These are phyloP conservation scores for Pogonognathellus flavescens DNA, from an alignment of 1,140 invertebrate genomes.

Conservation along the genomic window DNA sequence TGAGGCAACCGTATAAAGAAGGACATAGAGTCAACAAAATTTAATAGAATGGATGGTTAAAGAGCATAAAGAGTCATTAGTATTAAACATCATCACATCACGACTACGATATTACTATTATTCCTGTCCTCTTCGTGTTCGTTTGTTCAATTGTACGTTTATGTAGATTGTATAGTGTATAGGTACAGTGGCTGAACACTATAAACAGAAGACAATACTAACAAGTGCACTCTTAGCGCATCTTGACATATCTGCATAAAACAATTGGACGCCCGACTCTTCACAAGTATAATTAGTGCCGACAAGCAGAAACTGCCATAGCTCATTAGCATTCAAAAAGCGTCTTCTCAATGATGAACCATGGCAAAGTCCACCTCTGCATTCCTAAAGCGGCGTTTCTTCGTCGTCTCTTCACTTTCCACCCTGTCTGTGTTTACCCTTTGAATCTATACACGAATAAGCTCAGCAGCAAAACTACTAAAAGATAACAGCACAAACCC, in stretches of 20 bases:
- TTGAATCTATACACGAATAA: neutral
- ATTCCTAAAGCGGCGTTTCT: slow-evolving; percentile 23
- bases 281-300: slow-evolving; percentile 55
- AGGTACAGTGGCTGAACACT: too few species aligned
- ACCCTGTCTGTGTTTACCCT: neutral
- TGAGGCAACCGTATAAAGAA: too few species aligned
- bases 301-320: slow-evolving; percentile 54
- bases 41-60: too few species aligned
- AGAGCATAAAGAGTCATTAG: too few species aligned
- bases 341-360: slow-evolving; percentile 42
- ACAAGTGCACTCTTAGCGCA: slow-evolving; percentile 14
- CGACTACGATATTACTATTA: too few species aligned
- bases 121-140: too few species aligned
- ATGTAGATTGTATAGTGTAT: too few species aligned
- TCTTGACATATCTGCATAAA: slow-evolving; percentile 35
- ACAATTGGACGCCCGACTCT: slow-evolving; percentile 45
- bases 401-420: neutral
- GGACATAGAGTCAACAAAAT: too few species aligned
- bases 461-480: neutral
- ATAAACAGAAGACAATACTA: neutral
- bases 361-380: slow-evolving; percentile 48
- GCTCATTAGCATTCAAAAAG: slow-evolving; percentile 58
- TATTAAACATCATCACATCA: too few species aligned
- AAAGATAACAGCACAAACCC: slow-evolving; percentile 1
- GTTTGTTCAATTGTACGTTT: too few species aligned